phyloP scores from a whole-genome alignment of 2,797 vertebrate species.

The Argentina silus region DNA sequence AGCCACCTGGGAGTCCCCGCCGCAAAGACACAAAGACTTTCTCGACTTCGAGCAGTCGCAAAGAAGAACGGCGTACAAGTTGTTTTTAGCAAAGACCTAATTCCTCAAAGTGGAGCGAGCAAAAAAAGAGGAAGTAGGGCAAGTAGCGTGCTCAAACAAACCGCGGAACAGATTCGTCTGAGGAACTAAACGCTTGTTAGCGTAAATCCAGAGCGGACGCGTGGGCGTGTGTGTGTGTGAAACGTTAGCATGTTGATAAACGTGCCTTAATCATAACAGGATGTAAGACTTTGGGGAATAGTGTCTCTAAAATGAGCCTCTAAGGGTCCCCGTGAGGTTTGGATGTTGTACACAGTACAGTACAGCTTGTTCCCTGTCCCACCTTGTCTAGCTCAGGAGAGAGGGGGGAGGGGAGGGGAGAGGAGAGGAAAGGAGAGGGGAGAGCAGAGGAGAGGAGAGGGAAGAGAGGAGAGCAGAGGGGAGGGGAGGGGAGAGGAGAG shows the following conservation, averaged over 20 bases:
- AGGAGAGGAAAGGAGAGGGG: not conserved
- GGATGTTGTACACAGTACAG: not conserved
- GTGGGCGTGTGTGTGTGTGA: constrained; percentile 22
- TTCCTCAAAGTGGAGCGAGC: constrained; percentile 68
- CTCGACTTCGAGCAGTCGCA: constrained; percentile 14
- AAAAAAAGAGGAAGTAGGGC: constrained; percentile 19
- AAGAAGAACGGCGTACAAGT: constrained; percentile 25
- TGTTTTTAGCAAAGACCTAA: constrained; percentile 57
- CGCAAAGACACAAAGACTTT: constrained; percentile 10
- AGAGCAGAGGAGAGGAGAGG: not conserved
- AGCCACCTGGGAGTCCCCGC: constrained; percentile 11
- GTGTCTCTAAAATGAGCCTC: constrained; percentile 46
- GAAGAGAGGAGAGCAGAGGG: too few relatives aligned
- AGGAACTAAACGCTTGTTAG: constrained; percentile 20
- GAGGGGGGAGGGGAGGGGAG: not conserved
- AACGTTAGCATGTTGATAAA: constrained; percentile 22
- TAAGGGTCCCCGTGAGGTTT: constrained; percentile 1
- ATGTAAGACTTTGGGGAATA: constrained; percentile 30
- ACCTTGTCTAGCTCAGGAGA: constrained; percentile 2
- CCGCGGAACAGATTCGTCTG: constrained; percentile 16
- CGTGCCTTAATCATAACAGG: constrained; percentile 42
- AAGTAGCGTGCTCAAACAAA: too few relatives aligned
- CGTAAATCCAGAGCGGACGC: constrained; percentile 21
- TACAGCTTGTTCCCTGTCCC: not conserved
- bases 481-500: not conserved